phyloP scores from a whole-genome alignment of 30 jellyfish, hydroid and myxozoan genomes.

The Chironex yamaguchii region DNA sequence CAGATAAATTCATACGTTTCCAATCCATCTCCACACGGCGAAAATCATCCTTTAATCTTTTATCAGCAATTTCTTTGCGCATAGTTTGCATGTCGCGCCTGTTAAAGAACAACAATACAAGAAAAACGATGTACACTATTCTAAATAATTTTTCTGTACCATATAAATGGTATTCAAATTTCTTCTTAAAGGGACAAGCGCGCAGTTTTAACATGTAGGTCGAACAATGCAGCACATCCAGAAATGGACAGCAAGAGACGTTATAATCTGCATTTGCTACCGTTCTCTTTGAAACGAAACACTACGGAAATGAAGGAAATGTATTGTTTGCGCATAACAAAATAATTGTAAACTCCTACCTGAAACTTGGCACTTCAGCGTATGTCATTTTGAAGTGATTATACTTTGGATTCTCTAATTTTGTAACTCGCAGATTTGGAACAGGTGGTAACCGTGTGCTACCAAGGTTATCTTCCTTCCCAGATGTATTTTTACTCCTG shows the following conservation, averaged over 20 bases:
- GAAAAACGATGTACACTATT: too few species aligned
- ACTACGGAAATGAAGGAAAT: neutral
- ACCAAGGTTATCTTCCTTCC: constrained; percentile 68
- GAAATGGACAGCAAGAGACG: too few species aligned
- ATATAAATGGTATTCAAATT: too few species aligned
- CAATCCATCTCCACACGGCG: constrained; percentile 68
- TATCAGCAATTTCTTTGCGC: constrained; percentile 21
- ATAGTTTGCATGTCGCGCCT: constrained; percentile 68
- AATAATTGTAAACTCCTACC: constrained; percentile 20
- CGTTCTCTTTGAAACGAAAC: too few species aligned
- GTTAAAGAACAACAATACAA: neutral
- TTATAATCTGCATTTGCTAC: too few species aligned
- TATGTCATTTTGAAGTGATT: constrained; percentile 68
- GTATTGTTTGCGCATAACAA: neutral
- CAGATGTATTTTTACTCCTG: constrained; percentile 75
- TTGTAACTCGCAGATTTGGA: constrained; percentile 48
- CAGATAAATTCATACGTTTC: constrained; percentile 72
- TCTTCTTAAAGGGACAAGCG: too few species aligned
- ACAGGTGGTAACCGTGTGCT: constrained; percentile 80
- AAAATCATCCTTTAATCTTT: constrained; percentile 48
- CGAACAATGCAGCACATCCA: too few species aligned
- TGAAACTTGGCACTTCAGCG: constrained; percentile 72
- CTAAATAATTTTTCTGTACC: too few species aligned
- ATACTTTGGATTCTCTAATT: constrained; percentile 58
- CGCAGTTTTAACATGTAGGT: too few species aligned